Percentiles rank a stretch among this genome's conserved stretches.
phyloP scores from a whole-genome alignment of 2,888 invertebrate species.

The Chrysolina americana region DNA sequence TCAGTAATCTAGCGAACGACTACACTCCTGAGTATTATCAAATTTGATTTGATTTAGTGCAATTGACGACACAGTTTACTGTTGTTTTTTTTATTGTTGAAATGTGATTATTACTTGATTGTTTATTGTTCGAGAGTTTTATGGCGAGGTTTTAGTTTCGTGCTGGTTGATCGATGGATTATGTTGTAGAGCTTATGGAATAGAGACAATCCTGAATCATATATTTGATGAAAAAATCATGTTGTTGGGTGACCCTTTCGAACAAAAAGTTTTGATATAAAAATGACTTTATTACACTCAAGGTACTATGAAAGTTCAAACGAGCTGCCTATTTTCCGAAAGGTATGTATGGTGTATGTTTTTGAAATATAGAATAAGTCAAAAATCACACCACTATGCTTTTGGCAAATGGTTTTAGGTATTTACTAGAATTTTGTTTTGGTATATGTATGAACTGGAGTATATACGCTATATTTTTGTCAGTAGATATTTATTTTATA shows the following conservation, averaged over 20 bases:
- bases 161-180: background rate
- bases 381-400: no score
- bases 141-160: conserved; percentile 5
- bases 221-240: background rate
- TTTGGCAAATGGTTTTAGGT: no score
- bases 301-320: no score
- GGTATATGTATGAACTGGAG: no score
- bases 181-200: background rate
- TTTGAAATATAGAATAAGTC: no score
- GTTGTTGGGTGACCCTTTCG: background rate
- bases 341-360: no score
- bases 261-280: background rate
- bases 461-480: no score
- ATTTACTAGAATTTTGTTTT: no score
- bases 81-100: conserved; percentile 54
- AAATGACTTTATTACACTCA: no score
- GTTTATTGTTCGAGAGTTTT: conserved; percentile 27
- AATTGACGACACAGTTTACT: conserved; percentile 58
- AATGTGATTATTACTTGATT: conserved; percentile 45
- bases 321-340: no score
- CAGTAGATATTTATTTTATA: no score
- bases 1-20: conserved; percentile 92
- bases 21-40: conserved; percentile 94
- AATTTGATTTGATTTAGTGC: conserved; percentile 74
- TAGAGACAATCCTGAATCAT: conserved; percentile 10